phyloP scores from a whole-genome alignment of 1,140 invertebrate species.

The Drosophila rufa region DNA sequence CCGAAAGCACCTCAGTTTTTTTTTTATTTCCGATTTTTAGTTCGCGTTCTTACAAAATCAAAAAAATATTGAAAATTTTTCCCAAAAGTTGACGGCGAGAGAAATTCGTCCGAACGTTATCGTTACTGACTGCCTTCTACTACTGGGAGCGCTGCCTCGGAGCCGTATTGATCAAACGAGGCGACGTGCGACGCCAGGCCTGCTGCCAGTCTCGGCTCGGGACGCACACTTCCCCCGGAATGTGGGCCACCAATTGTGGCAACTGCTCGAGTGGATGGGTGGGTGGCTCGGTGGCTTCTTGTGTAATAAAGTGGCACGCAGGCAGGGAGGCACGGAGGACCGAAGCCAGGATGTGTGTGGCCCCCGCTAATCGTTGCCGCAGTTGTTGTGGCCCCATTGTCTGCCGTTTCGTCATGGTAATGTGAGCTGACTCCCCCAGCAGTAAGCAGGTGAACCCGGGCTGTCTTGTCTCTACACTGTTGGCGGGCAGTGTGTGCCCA shows the following conservation, averaged over 20 bases:
- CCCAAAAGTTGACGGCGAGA: conserved; percentile 53
- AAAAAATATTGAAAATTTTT: conserved; percentile 59
- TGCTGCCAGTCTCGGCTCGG: conserved; percentile 24
- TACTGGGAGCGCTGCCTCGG: conserved; percentile 3
- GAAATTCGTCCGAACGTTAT: conserved; percentile 77
- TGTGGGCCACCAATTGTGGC: conserved; percentile 36
- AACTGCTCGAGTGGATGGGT: conserved; percentile 19
- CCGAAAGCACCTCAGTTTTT: conserved; percentile 34
- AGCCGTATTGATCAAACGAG: conserved; percentile 73
- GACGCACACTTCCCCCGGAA: conserved; percentile 33
- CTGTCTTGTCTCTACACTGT: conserved; percentile 5
- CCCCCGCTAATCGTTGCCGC: conserved; percentile 62
- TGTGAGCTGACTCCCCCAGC: conserved; percentile 11
- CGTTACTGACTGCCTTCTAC: conserved; percentile 76
- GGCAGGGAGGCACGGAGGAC: not conserved
- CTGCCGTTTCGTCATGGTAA: conserved; percentile 66
- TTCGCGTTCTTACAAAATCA: conserved; percentile 38
- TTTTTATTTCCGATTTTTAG: conserved; percentile 30
- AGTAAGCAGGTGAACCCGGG: conserved; percentile 3
- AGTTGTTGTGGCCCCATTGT: conserved; percentile 67
- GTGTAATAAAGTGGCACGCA: conserved; percentile 52
- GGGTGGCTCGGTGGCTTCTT: conserved; percentile 13
- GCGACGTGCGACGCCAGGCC: conserved; percentile 45
- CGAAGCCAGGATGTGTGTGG: conserved; percentile 32
- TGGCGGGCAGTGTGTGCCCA: conserved; percentile 14